phyloP scores from a whole-genome alignment of 2,888 invertebrate species.

The Drymonia ruficornis region DNA sequence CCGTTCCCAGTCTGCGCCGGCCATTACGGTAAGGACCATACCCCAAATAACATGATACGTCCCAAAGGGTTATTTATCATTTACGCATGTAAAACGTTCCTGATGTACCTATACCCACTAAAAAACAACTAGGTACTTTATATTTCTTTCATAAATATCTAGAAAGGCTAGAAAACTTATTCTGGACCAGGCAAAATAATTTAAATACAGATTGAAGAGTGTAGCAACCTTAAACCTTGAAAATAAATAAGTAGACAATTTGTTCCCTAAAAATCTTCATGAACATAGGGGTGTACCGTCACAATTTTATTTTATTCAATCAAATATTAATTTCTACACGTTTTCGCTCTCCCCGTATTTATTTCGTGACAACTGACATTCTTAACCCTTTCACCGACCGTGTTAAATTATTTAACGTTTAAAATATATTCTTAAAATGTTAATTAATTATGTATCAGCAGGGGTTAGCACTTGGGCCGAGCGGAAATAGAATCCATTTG shows the following conservation, averaged over 20 bases:
- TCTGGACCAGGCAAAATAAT: too few species aligned
- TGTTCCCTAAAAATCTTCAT: neutral
- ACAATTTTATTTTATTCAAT: slow-evolving; percentile 39
- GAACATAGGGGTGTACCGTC: neutral
- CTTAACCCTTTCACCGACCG: slow-evolving; percentile 70
- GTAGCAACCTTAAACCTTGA: too few species aligned
- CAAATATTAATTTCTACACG: slow-evolving; percentile 51
- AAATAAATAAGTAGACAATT: neutral
- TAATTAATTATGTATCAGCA: slow-evolving; percentile 62
- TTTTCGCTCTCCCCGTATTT: slow-evolving; percentile 59
- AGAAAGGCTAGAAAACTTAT: too few species aligned
- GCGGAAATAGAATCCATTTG: slow-evolving; percentile 48
- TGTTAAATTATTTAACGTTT: slow-evolving; percentile 66
- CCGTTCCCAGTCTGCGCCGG: too few species aligned
- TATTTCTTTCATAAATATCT: too few species aligned
- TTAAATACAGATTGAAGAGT: too few species aligned
- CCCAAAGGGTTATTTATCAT: neutral
- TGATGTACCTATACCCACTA: neutral
- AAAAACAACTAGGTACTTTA: too few species aligned
- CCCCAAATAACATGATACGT: neutral
- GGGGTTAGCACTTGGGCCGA: slow-evolving; percentile 46
- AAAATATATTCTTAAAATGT: slow-evolving; percentile 76
- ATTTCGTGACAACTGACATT: slow-evolving; percentile 71
- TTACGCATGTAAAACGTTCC: neutral
- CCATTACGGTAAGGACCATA: too few species aligned